These are phyloP conservation scores for Eremophila alpestris DNA, from an alignment of 2,797 vertebrate species.

Conservation along the genomic window DNA sequence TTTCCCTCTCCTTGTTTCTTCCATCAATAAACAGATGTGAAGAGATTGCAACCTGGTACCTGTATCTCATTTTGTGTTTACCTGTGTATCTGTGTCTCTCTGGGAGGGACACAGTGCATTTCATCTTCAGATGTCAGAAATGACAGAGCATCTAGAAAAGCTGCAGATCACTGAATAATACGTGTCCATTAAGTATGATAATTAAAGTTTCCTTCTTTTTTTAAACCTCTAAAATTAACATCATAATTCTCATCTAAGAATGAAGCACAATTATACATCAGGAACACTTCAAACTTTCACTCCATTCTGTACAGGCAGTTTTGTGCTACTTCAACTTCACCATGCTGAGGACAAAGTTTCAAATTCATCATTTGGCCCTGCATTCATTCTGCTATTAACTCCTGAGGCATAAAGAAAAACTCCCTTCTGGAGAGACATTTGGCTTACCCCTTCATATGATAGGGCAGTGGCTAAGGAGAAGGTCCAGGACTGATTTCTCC, in stretches of 20 bases:
- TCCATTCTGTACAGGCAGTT: not conserved
- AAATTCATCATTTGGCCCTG: not conserved
- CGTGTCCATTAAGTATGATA: slow-evolving; percentile 24
- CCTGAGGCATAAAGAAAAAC: not conserved
- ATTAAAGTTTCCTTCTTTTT: slow-evolving; percentile 48
- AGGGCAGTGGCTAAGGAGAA: not conserved
- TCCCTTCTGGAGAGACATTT: not conserved
- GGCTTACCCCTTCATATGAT: not conserved
- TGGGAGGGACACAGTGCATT: not conserved
- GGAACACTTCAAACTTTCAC: slow-evolving; percentile 30
- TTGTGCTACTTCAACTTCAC: not conserved
- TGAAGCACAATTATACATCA: slow-evolving; percentile 9
- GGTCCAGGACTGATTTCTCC: not conserved
- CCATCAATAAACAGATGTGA: not conserved
- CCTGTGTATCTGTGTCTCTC: not conserved
- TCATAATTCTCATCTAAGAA: slow-evolving; percentile 35
- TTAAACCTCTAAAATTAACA: slow-evolving; percentile 55
- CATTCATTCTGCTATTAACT: not conserved
- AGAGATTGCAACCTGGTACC: not conserved
- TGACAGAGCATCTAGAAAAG: slow-evolving; percentile 13
- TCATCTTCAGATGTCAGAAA: slow-evolving; percentile 14
- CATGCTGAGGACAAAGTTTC: not conserved
- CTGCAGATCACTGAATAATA: slow-evolving; percentile 17
- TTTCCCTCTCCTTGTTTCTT: not conserved
- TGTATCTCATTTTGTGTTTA: not conserved